Percentiles rank a stretch among this genome's conserved stretches.
These are phyloP conservation scores for Rotaria macrura DNA, from an alignment of 2,888 invertebrate genomes.

Conservation along the genomic window DNA sequence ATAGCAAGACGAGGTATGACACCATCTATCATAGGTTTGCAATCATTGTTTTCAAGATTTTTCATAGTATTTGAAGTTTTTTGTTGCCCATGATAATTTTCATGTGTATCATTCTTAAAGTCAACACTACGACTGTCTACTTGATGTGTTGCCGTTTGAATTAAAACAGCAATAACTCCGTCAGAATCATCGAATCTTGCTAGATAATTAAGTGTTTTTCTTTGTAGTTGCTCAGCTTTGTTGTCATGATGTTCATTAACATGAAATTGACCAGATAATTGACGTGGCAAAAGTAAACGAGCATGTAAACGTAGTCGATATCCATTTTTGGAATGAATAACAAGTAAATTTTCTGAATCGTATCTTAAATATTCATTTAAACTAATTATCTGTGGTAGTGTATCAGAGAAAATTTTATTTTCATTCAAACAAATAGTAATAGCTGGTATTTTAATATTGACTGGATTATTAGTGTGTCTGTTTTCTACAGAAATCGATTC, in stretches of 20 bases:
- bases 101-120: neutral
- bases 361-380: neutral
- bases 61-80: neutral
- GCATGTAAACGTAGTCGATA: neutral
- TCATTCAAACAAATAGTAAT: neutral
- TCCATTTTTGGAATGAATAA: neutral
- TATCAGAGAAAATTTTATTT: neutral
- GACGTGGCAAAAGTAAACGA: neutral
- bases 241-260: neutral
- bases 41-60: neutral
- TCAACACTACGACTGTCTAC: neutral
- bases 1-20: neutral
- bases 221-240: neutral
- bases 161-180: neutral
- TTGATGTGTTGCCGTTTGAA: neutral
- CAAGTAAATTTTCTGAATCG: neutral
- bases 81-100: neutral
- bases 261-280: neutral
- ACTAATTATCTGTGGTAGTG: neutral
- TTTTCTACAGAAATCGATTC: neutral
- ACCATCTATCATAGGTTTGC: neutral
- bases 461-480: neutral
- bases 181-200: neutral
- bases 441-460: neutral
- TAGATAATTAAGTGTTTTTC: neutral